phyloP scores from a whole-genome alignment of 1,140 invertebrate species.

The Limonius californicus region DNA sequence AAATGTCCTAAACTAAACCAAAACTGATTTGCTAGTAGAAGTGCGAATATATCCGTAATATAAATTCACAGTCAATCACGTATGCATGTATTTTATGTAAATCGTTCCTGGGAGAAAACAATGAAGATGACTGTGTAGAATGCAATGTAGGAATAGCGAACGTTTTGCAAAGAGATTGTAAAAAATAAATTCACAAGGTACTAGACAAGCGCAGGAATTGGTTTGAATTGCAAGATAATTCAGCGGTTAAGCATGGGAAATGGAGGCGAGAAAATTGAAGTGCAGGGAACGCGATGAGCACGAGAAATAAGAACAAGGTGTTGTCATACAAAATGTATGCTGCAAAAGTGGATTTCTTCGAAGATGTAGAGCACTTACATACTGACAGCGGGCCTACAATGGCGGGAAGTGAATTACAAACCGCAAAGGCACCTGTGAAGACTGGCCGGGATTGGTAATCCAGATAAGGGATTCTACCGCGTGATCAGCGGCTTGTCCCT shows the following conservation, averaged over 20 bases:
- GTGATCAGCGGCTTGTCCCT: conserved; percentile 31
- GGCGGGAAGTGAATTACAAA: conserved; percentile 34
- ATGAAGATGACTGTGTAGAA: conserved; percentile 1
- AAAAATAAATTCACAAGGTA: conserved; percentile 12
- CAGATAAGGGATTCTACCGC: conserved; percentile 39
- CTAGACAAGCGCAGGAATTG: conserved; percentile 1
- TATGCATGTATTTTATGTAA: not conserved
- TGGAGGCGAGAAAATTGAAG: conserved; percentile 28
- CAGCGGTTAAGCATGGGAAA: conserved; percentile 20
- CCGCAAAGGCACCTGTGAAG: conserved; percentile 24
- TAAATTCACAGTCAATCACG: too few species aligned
- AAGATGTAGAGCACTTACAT: conserved; percentile 4
- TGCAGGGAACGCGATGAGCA: conserved; percentile 26
- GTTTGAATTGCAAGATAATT: conserved; percentile 22
- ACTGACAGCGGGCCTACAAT: conserved; percentile 1
- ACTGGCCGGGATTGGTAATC: conserved; percentile 34
- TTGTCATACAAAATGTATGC: conserved; percentile 36
- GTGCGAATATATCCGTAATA: too few species aligned
- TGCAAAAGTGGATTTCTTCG: conserved; percentile 35
- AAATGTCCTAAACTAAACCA: too few species aligned
- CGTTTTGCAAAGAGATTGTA: conserved; percentile 8
- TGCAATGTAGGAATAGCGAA: not conserved
- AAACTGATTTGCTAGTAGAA: too few species aligned
- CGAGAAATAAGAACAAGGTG: conserved; percentile 29
- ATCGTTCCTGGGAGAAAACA: conserved; percentile 10